These are phyloP conservation scores for Petromus typicus DNA, from an alignment of 2,113 vertebrate species.

Conservation along the genomic window DNA sequence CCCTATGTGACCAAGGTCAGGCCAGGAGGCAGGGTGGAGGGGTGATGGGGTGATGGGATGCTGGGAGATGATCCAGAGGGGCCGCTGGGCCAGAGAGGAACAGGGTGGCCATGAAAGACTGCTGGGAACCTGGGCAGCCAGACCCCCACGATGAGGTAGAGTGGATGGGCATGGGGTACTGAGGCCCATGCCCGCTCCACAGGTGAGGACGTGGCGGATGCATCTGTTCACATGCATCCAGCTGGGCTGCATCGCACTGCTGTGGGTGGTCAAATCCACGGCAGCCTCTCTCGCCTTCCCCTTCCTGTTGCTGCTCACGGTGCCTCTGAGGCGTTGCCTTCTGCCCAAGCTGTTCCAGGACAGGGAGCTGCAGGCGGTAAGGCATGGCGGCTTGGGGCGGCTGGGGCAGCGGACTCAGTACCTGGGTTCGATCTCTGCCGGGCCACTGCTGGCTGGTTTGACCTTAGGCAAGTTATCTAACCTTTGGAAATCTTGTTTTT, in stretches of 20 bases:
- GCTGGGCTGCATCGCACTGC: conserved; percentile 94
- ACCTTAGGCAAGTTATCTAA: background rate
- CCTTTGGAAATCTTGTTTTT: background rate
- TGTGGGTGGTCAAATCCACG: conserved; percentile 98
- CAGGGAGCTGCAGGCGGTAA: conserved; percentile 96
- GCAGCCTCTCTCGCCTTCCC: conserved; percentile 96
- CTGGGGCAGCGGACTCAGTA: background rate
- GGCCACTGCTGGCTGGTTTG: background rate
- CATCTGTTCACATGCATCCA: conserved; percentile 98
- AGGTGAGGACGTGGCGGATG: conserved; percentile 99
- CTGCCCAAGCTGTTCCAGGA: conserved; percentile 96
- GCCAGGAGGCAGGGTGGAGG: background rate
- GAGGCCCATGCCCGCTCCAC: conserved; percentile 23
- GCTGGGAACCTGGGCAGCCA: background rate
- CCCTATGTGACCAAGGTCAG: conserved; percentile 96
- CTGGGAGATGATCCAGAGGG: background rate
- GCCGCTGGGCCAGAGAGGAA: background rate
- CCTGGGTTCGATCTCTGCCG: background rate
- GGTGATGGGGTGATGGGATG: background rate
- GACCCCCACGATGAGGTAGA: background rate
- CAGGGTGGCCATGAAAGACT: background rate
- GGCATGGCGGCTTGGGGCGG: conserved; percentile 49
- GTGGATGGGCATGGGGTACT: background rate
- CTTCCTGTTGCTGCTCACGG: conserved; percentile 98
- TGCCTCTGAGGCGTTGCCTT: conserved; percentile 94